Conservation (phyloP, 2,113 vertebrate species). For the Phalacrocorax brasilianus region DNA sequence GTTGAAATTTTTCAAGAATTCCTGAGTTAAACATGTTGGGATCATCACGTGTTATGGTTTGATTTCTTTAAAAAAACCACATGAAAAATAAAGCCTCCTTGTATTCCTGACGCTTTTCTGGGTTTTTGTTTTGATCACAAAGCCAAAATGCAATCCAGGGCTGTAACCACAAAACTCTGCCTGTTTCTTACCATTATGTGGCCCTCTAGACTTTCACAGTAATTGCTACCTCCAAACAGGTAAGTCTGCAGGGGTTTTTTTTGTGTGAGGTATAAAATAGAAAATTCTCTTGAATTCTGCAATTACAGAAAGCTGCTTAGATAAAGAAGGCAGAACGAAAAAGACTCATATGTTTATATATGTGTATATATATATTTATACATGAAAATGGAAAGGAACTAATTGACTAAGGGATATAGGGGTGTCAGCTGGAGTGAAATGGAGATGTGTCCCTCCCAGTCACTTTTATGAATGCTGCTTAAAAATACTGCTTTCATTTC, state of each 20-base stretch:
- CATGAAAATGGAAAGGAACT: not conserved
- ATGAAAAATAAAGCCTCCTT: not conserved
- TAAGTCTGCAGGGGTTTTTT: not conserved
- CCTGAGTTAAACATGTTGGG: not conserved
- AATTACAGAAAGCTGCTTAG: not conserved
- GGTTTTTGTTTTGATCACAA: not conserved
- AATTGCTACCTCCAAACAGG: not conserved
- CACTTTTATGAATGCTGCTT: not conserved
- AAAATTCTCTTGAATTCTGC: not conserved
- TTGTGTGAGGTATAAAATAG: not conserved
- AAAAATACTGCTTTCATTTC: not conserved
- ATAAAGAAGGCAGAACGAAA: not conserved
- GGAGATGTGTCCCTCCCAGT: not conserved
- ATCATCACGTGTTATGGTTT: not conserved
- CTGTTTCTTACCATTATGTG: not conserved
- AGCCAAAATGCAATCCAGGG: not conserved
- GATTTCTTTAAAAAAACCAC: not conserved
- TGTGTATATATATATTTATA: not conserved
- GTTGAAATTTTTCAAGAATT: not conserved
- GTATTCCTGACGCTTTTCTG: not conserved
- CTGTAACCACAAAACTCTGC: not conserved
- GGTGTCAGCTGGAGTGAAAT: not conserved
- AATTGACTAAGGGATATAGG: not conserved
- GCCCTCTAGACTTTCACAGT: not conserved
- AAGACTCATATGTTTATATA: not conserved